phyloP scores from a whole-genome alignment of 2,888 invertebrate genomes.

The Ecdyonurus torrentis region DNA sequence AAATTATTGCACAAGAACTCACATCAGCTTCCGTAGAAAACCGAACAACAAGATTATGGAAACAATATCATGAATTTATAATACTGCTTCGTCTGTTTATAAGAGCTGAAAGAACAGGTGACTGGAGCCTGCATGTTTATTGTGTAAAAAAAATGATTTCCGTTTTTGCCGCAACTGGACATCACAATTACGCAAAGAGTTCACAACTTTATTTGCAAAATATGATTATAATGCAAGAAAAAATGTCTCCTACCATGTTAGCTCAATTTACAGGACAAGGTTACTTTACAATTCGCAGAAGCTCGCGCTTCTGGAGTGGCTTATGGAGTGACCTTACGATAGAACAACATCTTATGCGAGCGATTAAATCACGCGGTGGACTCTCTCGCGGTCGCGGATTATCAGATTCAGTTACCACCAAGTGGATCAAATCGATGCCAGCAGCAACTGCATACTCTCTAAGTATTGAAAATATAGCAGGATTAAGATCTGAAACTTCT shows the following conservation, averaged over 20 bases:
- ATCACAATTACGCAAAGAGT: not conserved
- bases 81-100: conserved; percentile 3
- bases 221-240: not conserved
- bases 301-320: not conserved
- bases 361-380: not conserved
- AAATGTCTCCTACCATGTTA: too few relatives aligned
- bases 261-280: not conserved
- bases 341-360: not conserved
- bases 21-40: not conserved
- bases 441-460: not conserved
- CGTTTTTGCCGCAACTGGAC: not conserved
- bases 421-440: not conserved
- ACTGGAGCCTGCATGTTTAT: conserved; percentile 15
- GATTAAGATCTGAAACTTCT: not conserved
- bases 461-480: not conserved
- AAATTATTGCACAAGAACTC: not conserved
- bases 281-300: not conserved
- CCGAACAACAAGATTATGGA: conserved; percentile 4
- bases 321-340: not conserved
- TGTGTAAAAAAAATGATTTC: conserved; percentile 15
- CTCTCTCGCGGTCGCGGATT: not conserved
- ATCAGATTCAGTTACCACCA: not conserved
- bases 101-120: conserved; percentile 12
- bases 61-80: conserved; percentile 4
- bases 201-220: not conserved